Conservation (phyloP, 2,888 invertebrate species). For the Drosophila kuntzei region DNA sequence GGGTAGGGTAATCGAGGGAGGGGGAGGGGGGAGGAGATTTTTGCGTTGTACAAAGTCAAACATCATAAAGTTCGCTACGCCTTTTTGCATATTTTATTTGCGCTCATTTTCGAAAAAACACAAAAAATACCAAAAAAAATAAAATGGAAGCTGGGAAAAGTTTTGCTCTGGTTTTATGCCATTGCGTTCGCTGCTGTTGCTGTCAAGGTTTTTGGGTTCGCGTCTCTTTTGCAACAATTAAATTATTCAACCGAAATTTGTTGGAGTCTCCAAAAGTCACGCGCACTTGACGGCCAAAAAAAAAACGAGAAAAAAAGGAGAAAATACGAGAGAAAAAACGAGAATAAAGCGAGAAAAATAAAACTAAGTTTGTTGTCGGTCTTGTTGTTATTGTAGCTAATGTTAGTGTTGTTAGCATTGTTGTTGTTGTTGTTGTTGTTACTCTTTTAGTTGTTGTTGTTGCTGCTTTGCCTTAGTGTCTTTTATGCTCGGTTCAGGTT, state of each 20-base stretch:
- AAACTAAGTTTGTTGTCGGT: constrained; percentile 60
- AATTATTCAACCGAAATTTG: constrained; percentile 83
- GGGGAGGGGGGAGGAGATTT: constrained; percentile 19
- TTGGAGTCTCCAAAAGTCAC: constrained; percentile 82
- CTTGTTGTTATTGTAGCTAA: constrained; percentile 60
- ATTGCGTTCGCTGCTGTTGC: constrained; percentile 49
- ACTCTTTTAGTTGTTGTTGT: constrained; percentile 26
- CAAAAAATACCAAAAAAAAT: neutral
- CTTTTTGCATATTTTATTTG: constrained; percentile 83
- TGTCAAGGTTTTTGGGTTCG: constrained; percentile 57
- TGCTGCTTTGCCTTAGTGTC: constrained; percentile 57
- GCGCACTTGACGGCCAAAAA: constrained; percentile 76
- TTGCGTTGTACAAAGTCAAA: constrained; percentile 77
- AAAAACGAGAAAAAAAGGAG: constrained; percentile 10
- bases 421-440: constrained; percentile 27
- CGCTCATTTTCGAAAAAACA: constrained; percentile 66
- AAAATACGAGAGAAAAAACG: constrained; percentile 14
- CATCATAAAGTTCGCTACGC: constrained; percentile 82
- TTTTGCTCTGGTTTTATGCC: constrained; percentile 65
- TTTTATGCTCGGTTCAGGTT: constrained; percentile 74
- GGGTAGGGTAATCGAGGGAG: neutral
- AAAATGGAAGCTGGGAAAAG: constrained; percentile 48
- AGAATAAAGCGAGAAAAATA: constrained; percentile 22
- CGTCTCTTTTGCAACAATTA: constrained; percentile 76
- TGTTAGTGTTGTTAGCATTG: constrained; percentile 23